Evolutionary conservation across 2,113 vertebrate genomes (phyloP).

Genomic region (Butorides virescens): DNA sequence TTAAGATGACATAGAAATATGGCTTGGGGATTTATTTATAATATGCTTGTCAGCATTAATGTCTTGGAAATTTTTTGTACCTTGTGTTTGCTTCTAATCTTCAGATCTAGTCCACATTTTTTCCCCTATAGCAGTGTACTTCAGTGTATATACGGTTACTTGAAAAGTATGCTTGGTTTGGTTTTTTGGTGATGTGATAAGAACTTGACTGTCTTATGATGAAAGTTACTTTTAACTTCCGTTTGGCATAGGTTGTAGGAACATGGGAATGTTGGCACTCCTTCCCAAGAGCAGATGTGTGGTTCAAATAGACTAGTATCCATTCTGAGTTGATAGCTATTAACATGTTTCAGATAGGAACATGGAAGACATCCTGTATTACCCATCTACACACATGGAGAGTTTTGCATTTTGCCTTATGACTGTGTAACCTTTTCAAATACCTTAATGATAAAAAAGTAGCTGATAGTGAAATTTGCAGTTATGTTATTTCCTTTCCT

Average conservation of each 20-base stretch:
- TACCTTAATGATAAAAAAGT: neutral
- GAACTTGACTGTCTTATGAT: neutral
- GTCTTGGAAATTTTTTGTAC: neutral
- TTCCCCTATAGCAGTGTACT: neutral
- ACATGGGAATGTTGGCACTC: neutral
- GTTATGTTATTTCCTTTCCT: neutral
- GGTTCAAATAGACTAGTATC: neutral
- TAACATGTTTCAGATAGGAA: neutral
- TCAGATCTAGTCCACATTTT: neutral
- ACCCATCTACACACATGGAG: neutral
- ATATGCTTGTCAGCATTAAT: neutral
- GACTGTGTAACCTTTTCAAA: neutral
- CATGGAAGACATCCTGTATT: neutral
- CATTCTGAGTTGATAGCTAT: neutral
- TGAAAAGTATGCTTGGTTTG: neutral
- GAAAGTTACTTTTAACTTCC: neutral
- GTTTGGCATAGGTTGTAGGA: neutral
- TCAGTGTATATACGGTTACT: neutral
- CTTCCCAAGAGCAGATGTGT: neutral
- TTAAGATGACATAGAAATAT: neutral
- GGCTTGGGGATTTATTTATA: neutral
- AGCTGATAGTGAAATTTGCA: neutral
- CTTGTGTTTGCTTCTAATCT: neutral
- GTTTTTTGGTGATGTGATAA: neutral
- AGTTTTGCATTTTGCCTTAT: neutral